Conservation (phyloP, 2,888 invertebrate genomes). For the Dexiosoma caninum region DNA sequence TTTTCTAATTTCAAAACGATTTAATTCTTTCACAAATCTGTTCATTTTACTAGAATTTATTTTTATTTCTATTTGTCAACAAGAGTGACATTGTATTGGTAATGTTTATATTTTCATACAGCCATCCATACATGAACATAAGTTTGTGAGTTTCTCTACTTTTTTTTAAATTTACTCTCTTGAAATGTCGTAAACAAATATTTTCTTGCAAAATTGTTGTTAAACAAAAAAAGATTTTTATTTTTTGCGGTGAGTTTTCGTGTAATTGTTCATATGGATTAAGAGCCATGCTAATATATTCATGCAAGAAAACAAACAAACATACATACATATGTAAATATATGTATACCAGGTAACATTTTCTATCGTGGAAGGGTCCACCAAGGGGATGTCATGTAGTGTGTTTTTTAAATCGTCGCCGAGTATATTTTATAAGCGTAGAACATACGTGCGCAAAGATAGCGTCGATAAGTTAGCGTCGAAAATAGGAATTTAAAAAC, state of each 20-base stretch:
- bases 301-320: too few relatives aligned
- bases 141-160: neutral
- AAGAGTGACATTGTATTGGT: neutral
- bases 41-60: too few relatives aligned
- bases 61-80: neutral
- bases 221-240: slow-evolving; percentile 10
- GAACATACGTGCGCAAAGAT: too few relatives aligned
- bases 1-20: too few relatives aligned
- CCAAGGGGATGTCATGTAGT: too few relatives aligned
- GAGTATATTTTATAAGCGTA: too few relatives aligned
- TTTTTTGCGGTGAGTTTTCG: slow-evolving; percentile 2
- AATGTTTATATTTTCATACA: neutral
- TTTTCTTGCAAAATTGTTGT: slow-evolving; percentile 38
- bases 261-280: neutral
- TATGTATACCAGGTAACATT: too few relatives aligned
- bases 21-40: neutral
- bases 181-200: slow-evolving; percentile 31
- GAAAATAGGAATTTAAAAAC: too few relatives aligned
- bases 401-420: too few relatives aligned
- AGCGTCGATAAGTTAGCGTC: too few relatives aligned
- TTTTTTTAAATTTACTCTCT: neutral
- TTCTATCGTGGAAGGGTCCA: too few relatives aligned
- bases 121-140: neutral
- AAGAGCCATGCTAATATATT: neutral
- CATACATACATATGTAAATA: neutral